These are phyloP conservation scores for Cephus nigrinus DNA, from an alignment of 2,888 invertebrate species.

Conservation along the genomic window DNA sequence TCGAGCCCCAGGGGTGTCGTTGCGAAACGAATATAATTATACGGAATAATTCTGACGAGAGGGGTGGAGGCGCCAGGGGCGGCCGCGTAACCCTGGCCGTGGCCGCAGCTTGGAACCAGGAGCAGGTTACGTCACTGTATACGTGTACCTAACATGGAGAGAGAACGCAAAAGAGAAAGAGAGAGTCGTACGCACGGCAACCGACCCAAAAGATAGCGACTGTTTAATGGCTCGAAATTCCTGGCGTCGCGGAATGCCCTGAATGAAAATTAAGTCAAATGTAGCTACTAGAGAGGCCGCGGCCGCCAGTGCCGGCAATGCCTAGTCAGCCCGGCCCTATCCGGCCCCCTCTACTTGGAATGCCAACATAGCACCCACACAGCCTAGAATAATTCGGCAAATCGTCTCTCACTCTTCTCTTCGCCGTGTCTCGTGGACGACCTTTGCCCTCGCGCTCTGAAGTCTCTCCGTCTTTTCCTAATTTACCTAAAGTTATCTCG, in stretches of 20 bases:
- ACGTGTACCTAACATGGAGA: conserved; percentile 20
- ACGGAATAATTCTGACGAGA: conserved; percentile 64
- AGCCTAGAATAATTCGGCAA: too few species aligned
- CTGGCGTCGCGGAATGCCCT: conserved; percentile 56
- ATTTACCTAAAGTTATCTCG: too few species aligned
- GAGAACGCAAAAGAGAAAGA: conserved; percentile 18
- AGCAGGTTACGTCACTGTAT: conserved; percentile 28
- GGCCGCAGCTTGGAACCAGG: conserved; percentile 25
- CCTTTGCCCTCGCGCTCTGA: too few species aligned
- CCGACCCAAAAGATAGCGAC: conserved; percentile 58
- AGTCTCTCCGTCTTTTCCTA: too few species aligned
- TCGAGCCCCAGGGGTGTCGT: conserved; percentile 65
- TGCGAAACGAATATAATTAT: conserved; percentile 67
- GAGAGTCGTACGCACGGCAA: conserved; percentile 39
- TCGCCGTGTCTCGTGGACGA: too few species aligned
- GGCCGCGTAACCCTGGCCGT: conserved; percentile 21
- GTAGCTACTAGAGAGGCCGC: conserved; percentile 26
- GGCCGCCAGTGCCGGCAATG: too few species aligned
- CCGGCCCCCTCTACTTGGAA: too few species aligned
- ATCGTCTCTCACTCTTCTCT: too few species aligned
- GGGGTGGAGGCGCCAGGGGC: conserved; percentile 24
- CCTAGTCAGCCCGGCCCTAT: too few species aligned
- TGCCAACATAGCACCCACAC: too few species aligned
- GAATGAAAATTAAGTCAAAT: conserved; percentile 63
- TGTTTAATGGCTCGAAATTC: conserved; percentile 64